Conservation (phyloP, 2,888 invertebrate species). For the Trachelus iudaicus region DNA sequence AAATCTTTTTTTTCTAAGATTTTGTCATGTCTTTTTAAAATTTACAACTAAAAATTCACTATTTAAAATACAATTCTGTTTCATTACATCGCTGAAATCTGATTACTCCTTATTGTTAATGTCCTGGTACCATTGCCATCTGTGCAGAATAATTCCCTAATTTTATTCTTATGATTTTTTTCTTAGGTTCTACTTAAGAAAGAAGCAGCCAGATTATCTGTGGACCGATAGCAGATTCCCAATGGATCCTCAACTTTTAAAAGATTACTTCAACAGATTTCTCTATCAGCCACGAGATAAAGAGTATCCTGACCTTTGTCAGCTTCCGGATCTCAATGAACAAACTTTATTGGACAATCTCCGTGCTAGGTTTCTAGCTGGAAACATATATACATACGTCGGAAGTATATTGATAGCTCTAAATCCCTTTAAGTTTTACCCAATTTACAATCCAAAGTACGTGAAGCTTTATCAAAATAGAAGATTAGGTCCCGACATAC, state of each 20-base stretch:
- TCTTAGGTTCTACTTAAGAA: slow-evolving; percentile 86
- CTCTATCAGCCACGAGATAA: slow-evolving; percentile 92
- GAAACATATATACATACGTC: slow-evolving; percentile 96
- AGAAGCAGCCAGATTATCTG: slow-evolving; percentile 84
- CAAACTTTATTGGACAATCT: slow-evolving; percentile 92
- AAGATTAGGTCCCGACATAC: slow-evolving; percentile 88
- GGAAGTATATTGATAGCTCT: slow-evolving; percentile 95
- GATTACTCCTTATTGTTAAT: background rate
- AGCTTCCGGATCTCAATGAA: slow-evolving; percentile 94
- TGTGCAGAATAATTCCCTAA: slow-evolving; percentile 47
- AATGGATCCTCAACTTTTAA: slow-evolving; percentile 90
- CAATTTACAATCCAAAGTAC: slow-evolving; percentile 98
- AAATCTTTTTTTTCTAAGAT: background rate
- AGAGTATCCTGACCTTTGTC: slow-evolving; percentile 96
- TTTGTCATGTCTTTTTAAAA: background rate
- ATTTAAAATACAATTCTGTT: background rate
- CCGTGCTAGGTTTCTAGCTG: slow-evolving; percentile 86
- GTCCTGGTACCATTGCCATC: too few relatives aligned
- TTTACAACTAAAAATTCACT: background rate
- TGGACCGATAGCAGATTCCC: slow-evolving; percentile 88
- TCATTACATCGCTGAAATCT: background rate
- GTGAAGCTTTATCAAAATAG: slow-evolving; percentile 95
- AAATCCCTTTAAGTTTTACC: slow-evolving; percentile 94
- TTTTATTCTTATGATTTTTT: slow-evolving; percentile 62
- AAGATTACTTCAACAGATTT: slow-evolving; percentile 92